A percentile compares a stretch with the other conserved stretches of the same genome.
phyloP scores from a whole-genome alignment of 2,113 vertebrate genomes.

The Melanerpes aurifrons region DNA sequence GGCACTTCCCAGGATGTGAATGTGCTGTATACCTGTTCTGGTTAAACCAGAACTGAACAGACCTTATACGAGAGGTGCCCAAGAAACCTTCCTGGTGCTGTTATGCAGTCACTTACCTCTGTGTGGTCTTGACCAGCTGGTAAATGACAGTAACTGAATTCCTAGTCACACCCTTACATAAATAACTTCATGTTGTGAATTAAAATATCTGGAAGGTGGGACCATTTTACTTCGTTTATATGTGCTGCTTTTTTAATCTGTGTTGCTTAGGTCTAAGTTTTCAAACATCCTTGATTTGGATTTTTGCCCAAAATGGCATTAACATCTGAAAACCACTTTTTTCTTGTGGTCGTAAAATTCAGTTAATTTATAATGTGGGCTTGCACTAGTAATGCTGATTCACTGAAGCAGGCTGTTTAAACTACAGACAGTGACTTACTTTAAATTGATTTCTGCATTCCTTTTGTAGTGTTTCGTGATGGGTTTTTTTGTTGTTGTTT shows the following conservation, averaged over 20 bases:
- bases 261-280: not conserved
- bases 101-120: not conserved
- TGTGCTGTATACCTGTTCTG: not conserved
- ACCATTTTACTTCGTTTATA: not conserved
- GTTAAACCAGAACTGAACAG: not conserved
- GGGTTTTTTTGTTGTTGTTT: not conserved
- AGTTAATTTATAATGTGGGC: not conserved
- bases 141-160: slow-evolving; percentile 42
- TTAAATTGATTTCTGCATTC: not conserved
- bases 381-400: not conserved
- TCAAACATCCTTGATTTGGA: not conserved
- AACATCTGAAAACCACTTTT: not conserved
- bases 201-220: slow-evolving; percentile 23
- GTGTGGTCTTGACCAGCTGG: slow-evolving; percentile 16
- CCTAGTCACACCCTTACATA: slow-evolving; percentile 35
- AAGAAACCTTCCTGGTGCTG: not conserved
- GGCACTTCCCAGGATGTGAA: not conserved
- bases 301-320: not conserved
- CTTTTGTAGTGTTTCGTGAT: not conserved
- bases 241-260: not conserved
- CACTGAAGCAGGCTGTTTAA: not conserved
- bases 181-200: slow-evolving; percentile 28
- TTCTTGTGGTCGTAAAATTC: not conserved
- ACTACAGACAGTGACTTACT: not conserved
- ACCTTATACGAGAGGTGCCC: not conserved